Evolutionary conservation across 2,113 vertebrate species (phyloP).

Genomic region (Paracanthobrama guichenoti): DNA sequence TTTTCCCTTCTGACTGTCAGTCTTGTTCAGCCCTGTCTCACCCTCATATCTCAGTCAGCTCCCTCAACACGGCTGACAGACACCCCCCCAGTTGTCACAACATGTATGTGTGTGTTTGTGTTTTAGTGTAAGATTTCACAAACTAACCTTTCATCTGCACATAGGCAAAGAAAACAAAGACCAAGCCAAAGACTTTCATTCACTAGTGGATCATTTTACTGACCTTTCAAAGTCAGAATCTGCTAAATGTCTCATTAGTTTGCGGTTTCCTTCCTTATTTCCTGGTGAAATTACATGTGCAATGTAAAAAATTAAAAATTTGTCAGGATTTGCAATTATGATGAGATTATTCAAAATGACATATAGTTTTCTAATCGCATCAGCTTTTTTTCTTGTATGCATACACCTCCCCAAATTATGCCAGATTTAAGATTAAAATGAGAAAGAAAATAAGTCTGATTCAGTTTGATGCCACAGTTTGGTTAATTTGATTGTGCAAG

Average conservation of each 20-base stretch:
- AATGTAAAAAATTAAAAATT: neutral
- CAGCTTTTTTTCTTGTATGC: neutral
- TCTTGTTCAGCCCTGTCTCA: constrained; percentile 23
- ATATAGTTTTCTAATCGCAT: too few species aligned
- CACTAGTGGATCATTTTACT: neutral
- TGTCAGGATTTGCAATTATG: neutral
- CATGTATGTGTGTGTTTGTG: constrained; percentile 22
- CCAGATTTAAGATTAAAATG: neutral
- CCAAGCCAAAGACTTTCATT: constrained; percentile 8
- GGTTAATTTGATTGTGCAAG: neutral
- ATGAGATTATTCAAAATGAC: neutral
- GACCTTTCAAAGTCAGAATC: neutral
- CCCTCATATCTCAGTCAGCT: neutral
- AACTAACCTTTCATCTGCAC: constrained; percentile 5
- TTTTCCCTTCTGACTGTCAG: constrained; percentile 24
- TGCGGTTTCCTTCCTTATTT: neutral
- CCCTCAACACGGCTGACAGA: neutral
- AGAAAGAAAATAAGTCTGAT: neutral
- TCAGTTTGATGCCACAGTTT: neutral
- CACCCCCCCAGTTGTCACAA: constrained; percentile 15
- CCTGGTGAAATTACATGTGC: neutral
- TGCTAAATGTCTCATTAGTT: neutral
- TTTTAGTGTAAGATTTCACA: constrained; percentile 33
- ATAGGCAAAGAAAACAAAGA: neutral
- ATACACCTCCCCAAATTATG: neutral